Evolutionary conservation across 2,888 invertebrate species (phyloP), one percentile per base, ranked within the genome.

Genomic region (Opisthograptis luteolata): DNA sequence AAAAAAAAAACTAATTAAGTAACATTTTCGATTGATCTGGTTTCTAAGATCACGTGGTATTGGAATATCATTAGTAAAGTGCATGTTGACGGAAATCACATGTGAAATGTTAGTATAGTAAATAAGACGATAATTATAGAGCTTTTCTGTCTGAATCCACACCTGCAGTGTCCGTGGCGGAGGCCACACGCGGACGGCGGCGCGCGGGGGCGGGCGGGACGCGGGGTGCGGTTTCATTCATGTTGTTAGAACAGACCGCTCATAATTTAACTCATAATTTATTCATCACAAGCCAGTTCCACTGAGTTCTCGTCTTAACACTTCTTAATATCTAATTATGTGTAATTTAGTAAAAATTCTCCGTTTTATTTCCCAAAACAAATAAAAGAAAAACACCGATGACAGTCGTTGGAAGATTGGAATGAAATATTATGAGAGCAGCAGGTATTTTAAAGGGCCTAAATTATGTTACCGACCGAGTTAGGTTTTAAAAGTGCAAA

Each of bases 231-330:
- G 83, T 82, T 86, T 90, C 91, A 91, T 91, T 91, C 91, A 91
- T 91, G 91, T 90, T 85, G 87, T 88, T 89, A 88, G 89, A 87
- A 79, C 79, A 79, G 79, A 67, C 87, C 84, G 84, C 86, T 89
- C 89, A 90, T 90, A 90, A 90, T 81, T 90, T 90, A 87, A 83
- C 89, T 84, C 79, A 77, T 88, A 89, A 90, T 90, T 89, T 90
- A 90, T 90, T 84, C 85, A 73, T 82, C 71, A 79, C 62, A 75
- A 80, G 81, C 83, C 82, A 80, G 81, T 83, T 83, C 77, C 68
- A 73, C 72, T 69, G 70, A 79, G 74, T 70, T 72, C 73, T 75
- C 73, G 69, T 68, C 66, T 72, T 75, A 74, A 73, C 79, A 77
- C 79, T 72, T 81, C 68, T 44, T 52, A 69, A 64, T 70, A 72